phyloP scores from a whole-genome alignment of 2,888 invertebrate genomes.

The Chaitophorus viminalis region DNA sequence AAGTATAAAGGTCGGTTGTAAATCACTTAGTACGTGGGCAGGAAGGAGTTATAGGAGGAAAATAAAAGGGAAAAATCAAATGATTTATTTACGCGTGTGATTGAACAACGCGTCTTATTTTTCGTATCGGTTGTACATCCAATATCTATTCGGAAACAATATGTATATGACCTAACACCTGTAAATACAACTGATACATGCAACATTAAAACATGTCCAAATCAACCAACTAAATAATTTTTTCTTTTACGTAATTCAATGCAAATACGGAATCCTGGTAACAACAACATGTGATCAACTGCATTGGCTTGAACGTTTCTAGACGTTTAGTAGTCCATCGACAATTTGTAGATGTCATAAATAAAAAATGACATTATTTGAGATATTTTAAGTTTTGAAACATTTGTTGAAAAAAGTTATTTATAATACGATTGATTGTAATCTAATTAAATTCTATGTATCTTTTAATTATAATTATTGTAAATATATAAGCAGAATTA shows the following conservation, averaged over 20 bases:
- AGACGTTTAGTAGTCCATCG: background rate
- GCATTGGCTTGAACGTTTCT: background rate
- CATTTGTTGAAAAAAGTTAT: too few species aligned
- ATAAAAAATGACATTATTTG: too few species aligned
- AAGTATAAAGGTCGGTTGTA: slow-evolving; percentile 50
- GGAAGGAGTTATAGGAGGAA: slow-evolving; percentile 9
- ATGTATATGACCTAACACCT: background rate
- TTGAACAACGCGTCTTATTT: slow-evolving; percentile 7
- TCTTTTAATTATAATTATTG: too few species aligned
- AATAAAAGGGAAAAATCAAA: slow-evolving; percentile 48
- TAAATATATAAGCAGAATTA: too few species aligned
- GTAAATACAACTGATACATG: too few species aligned
- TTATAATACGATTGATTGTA: too few species aligned
- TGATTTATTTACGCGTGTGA: slow-evolving; percentile 45
- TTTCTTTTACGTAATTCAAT: too few species aligned
- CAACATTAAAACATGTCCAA: too few species aligned
- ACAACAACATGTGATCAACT: background rate
- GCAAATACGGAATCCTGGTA: background rate
- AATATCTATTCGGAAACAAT: background rate
- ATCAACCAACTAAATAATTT: too few species aligned
- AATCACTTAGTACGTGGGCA: slow-evolving; percentile 29
- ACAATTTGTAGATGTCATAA: background rate
- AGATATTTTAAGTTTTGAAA: too few species aligned
- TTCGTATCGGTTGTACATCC: background rate
- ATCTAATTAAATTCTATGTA: too few species aligned